Base-by-base conservation (phyloP, 2,113 vertebrate genomes). In the Odontesthes bonariensis region DNA sequence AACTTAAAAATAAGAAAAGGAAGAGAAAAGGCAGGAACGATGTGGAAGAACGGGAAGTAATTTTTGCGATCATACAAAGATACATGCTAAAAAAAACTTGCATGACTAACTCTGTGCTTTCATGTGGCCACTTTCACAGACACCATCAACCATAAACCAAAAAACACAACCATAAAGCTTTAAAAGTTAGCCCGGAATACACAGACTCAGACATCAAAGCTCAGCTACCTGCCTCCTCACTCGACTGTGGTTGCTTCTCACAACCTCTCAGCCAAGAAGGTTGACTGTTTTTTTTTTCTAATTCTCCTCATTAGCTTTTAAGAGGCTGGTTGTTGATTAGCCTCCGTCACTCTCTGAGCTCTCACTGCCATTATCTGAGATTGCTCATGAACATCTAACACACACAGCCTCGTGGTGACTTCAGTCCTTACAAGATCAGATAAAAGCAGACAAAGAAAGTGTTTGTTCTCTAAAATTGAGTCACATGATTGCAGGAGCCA, bases 281-380 rank as follows among this genome's bases (percentile, higher is more conserved):
- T 65, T 65, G 55, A 69, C 44, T 71, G 61, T 69, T 68, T 57
- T 71, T 76, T 83, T 35, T n/a, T 79, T 63, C 20, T 27, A 19
- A 71, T 58, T 49, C 20, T 54, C 59, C 38, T 49, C 46, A 76
- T 84, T 77, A 79, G 58, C 73, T 81, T 80, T 78, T 77, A 77
- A 79, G 70, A 68, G 40, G 23, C 38, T 64, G 2, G 20, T 1
- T 58, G 71, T 66, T 47, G 52, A 85, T 72, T 65, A 20, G 17
- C 14, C 12, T 46, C 10, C 22, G 60, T 60, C 33, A 57, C 32
- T 49, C n/a, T 0, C 0, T 3, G 17, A 23, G 73, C 65, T 81
- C 77, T 81, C 69, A 11, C 35, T 17, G 55, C 69, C 44, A 78
- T 79, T 68, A 82, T 23, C 64, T 49, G n/a, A 11, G 49, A 68